These are phyloP conservation scores for Calidris pygmaea DNA, from an alignment of 2,113 vertebrate species.

Conservation along the genomic window DNA sequence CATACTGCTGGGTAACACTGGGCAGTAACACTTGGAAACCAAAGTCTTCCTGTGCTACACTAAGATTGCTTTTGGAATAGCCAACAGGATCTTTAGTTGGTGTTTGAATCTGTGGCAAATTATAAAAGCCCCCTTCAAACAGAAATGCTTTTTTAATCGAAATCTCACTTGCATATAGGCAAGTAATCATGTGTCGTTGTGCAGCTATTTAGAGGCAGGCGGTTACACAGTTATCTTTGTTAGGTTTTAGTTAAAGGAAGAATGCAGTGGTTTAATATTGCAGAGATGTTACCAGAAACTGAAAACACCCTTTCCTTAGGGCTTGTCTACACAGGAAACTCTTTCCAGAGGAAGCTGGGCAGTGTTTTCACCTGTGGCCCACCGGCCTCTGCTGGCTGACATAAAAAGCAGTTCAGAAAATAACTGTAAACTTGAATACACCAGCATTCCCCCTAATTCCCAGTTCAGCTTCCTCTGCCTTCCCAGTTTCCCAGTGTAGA, in stretches of 20 bases:
- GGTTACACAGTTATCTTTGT: not conserved
- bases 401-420: not conserved
- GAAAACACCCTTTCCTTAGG: not conserved
- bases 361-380: not conserved
- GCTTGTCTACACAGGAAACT: not conserved
- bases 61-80: not conserved
- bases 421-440: not conserved
- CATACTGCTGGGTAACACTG: not conserved
- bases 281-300: not conserved
- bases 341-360: not conserved
- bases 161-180: not conserved
- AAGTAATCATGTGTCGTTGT: not conserved
- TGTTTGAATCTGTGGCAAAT: not conserved
- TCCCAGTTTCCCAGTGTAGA: not conserved
- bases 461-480: not conserved
- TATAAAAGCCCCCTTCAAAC: not conserved
- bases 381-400: not conserved
- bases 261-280: not conserved
- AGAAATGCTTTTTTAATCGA: not conserved
- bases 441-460: not conserved
- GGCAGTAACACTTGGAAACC: not conserved
- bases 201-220: not conserved
- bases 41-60: not conserved
- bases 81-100: not conserved
- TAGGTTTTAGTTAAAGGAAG: not conserved